These are phyloP conservation scores for Emydura subglobosa DNA, from an alignment of 2,113 vertebrate species.

Conservation along the genomic window DNA sequence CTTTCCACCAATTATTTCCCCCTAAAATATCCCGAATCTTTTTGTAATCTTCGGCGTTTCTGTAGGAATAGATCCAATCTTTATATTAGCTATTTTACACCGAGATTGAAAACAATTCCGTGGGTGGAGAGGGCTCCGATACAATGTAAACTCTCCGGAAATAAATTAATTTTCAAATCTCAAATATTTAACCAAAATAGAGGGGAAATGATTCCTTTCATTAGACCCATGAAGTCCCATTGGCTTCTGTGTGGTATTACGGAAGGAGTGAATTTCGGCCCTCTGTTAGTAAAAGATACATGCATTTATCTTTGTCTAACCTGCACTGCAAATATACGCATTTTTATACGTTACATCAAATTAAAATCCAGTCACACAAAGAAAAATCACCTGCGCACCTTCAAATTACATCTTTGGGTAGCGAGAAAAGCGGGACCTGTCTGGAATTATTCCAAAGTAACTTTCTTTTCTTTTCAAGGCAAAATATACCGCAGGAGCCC, in stretches of 20 bases:
- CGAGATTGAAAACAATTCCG: neutral
- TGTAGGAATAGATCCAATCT: neutral
- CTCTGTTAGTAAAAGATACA: constrained; percentile 56
- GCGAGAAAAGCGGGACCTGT: neutral
- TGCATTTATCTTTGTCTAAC: neutral
- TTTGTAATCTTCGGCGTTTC: neutral
- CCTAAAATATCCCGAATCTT: neutral
- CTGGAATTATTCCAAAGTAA: neutral
- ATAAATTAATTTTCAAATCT: neutral
- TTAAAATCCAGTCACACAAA: constrained; percentile 42
- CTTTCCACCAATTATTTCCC: neutral
- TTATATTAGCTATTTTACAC: constrained; percentile 44
- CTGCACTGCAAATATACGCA: constrained; percentile 43
- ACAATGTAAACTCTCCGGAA: neutral
- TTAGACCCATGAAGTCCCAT: neutral
- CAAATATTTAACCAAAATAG: neutral
- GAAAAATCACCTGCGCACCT: constrained; percentile 52
- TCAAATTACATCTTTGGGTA: constrained; percentile 60
- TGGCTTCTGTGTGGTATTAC: neutral
- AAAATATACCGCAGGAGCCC: neutral
- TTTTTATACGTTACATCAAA: constrained; percentile 6
- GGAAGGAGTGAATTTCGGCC: constrained; percentile 59
- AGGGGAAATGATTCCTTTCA: neutral
- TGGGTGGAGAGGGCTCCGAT: neutral
- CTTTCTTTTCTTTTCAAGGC: neutral